Evolutionary conservation across 2,113 vertebrate genomes (phyloP).

Genomic region (Corydoras maculifer): DNA sequence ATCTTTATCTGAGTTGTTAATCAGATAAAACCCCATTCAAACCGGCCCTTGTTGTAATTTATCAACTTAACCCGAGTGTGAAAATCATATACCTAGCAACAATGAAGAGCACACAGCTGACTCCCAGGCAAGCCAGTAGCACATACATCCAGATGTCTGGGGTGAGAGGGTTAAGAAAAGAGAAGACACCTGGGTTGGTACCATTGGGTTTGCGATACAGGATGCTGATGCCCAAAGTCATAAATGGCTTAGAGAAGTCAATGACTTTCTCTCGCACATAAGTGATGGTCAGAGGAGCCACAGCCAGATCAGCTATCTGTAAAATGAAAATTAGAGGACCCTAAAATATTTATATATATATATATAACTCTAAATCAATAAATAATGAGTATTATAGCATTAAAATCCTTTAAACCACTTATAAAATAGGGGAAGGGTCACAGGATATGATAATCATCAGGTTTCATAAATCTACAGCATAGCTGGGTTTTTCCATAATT

Average conservation of each 20-base stretch:
- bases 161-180: slow-evolving; percentile 91
- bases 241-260: slow-evolving; percentile 98
- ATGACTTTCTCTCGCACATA: slow-evolving; percentile 94
- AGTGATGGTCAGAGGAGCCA: slow-evolving; percentile 94
- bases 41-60: too few relatives aligned
- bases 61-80: too few relatives aligned
- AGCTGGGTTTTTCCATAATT: too few relatives aligned
- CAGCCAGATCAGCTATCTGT: slow-evolving; percentile 90
- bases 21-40: too few relatives aligned
- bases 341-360: too few relatives aligned
- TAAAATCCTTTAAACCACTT: too few relatives aligned
- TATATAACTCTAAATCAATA: too few relatives aligned
- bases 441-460: too few relatives aligned
- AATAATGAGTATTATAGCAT: too few relatives aligned
- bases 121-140: slow-evolving; percentile 90
- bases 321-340: not conserved
- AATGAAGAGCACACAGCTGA: slow-evolving; percentile 96
- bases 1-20: too few relatives aligned
- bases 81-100: slow-evolving; percentile 80
- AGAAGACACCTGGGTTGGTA: slow-evolving; percentile 95
- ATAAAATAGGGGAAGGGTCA: too few relatives aligned
- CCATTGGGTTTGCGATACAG: slow-evolving; percentile 94
- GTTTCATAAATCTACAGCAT: too few relatives aligned
- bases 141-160: slow-evolving; percentile 99
- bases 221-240: slow-evolving; percentile 96